Evolutionary conservation across 64 coral and sea anemone species (phyloP), one percentile per base, ranked within the genome.

Genomic region (Cladopsammia gracilis): DNA sequence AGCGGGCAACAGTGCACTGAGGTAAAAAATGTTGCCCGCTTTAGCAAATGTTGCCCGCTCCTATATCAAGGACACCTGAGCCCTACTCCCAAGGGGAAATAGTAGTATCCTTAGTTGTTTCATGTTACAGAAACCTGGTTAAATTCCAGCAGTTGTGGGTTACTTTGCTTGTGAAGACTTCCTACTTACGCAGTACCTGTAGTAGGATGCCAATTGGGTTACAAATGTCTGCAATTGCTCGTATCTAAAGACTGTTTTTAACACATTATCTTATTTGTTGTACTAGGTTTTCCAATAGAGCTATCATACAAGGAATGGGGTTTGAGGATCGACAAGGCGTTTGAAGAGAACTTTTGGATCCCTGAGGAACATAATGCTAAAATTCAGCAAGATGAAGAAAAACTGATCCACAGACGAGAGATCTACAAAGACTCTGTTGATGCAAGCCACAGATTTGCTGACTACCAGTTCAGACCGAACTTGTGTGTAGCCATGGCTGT

Each of bases 381-480:
- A 24, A 26, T 48, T 7, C 86, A 16, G n/a, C 93, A 95, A 14
- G 89, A 74, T 22, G 94, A 96, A 54, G 64, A 24, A 0, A 64
- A 56, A 20, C 82, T 98, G 19, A 81, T 98, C 52, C 94, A 98
- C 64, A 93, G 91, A 48, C 87, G 96, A 70, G 90, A 90, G 3
- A 96, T 98, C 10, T 98, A 98, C 86, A 98, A 98, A 91, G 96
- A 98, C 70, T 88, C 77, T 81, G 83, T 93, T 71, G 83, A 88
- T 11, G 92, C 98, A 54, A 91, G 50, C 7, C 87, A 99, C 62
- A 76, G 85, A 46, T 99, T 94, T 23, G 87, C 94, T 64, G 94
- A 99, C 71, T 99, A 91, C 15, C 98, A 99, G 77, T 77, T 99
- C 18, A 91, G 98, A n/a, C 98, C 98, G 0, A 99, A 99, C 76